Evolutionary conservation across 2,797 vertebrate genomes (phyloP), one percentile per base, ranked within the genome.

Genomic region (Rhadinocentrus ornatus): DNA sequence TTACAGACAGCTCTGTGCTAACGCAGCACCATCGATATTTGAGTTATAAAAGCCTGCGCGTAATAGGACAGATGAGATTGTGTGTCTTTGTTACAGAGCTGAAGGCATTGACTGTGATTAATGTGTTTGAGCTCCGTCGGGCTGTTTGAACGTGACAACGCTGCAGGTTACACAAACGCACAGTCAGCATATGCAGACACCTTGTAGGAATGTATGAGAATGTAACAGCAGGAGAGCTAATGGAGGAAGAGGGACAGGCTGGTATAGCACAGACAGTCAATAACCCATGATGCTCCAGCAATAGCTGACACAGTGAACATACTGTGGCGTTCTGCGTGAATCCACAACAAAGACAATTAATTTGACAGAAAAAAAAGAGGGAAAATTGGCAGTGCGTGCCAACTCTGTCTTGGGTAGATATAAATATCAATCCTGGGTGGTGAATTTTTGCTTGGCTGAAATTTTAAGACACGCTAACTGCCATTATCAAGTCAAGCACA

Each of bases 21-120:
- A 84, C 73, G 48, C 80, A 70, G 81, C 74, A 46, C 66, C 66
- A 2, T 55, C 29, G 48, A 73, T 70, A 62, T 44, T 66, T 56
- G 22, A 37, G 83, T 77, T 84, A 55, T 63, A 75, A 83, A 85
- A 88, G 66, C 73, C 64, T 2, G 64, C 22, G 60, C 73, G 85
- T 86, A 90, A 92, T 88, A 88, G 80, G 77, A 62, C 72, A 63
- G 67, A 80, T 77, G 88, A 60, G 86, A 87, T 80, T 62, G 86
- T 73, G 77, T 84, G 85, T 85, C 86, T 86, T 75, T 83, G 83
- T 91, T 89, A 92, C 81, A 57, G 88, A 89, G 87, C 83, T 75
- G 77, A 83, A 88, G 79, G 62, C 75, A 64, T 54, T 24, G 82
- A 77, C 82, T 85, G 89, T 91, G 91, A 92, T 92, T 86, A 91